Conservation (phyloP, 2,888 invertebrate species). For the Eristalis arbustorum region DNA sequence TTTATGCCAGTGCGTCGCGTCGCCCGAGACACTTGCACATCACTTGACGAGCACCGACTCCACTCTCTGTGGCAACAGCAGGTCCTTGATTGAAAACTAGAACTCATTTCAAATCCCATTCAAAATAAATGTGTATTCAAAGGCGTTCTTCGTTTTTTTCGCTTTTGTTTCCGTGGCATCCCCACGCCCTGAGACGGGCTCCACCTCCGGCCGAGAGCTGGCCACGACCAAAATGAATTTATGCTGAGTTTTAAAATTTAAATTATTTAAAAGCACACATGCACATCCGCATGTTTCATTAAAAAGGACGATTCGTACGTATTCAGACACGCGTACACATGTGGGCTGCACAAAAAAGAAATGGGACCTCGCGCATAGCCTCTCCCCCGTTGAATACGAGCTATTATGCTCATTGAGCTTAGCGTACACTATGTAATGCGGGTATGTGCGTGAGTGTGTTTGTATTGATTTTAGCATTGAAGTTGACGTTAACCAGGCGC, state of each 20-base stretch:
- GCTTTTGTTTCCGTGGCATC: background rate
- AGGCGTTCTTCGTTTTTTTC: background rate
- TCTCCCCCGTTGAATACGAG: constrained; percentile 62
- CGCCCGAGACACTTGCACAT: background rate
- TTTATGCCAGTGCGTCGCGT: background rate
- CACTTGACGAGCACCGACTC: background rate
- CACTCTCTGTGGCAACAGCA: background rate
- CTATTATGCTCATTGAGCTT: constrained; percentile 65
- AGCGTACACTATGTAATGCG: constrained; percentile 55
- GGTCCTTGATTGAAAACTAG: background rate
- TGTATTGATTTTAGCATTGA: constrained; percentile 67
- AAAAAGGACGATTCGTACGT: constrained; percentile 38
- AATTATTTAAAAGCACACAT: constrained; percentile 59
- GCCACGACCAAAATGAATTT: constrained; percentile 50
- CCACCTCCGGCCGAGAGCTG: constrained; percentile 8
- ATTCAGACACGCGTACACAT: background rate
- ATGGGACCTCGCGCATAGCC: constrained; percentile 30
- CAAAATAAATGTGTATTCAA: background rate
- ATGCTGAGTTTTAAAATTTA: constrained; percentile 62
- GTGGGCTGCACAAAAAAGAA: constrained; percentile 18
- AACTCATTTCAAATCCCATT: background rate
- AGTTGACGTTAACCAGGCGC: constrained; percentile 58
- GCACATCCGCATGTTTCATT: constrained; percentile 57
- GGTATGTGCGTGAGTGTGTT: constrained; percentile 57
- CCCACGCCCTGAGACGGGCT: background rate